Evolutionary conservation across 2,888 invertebrate species (phyloP).

Genomic region (Elysia crispata): DNA sequence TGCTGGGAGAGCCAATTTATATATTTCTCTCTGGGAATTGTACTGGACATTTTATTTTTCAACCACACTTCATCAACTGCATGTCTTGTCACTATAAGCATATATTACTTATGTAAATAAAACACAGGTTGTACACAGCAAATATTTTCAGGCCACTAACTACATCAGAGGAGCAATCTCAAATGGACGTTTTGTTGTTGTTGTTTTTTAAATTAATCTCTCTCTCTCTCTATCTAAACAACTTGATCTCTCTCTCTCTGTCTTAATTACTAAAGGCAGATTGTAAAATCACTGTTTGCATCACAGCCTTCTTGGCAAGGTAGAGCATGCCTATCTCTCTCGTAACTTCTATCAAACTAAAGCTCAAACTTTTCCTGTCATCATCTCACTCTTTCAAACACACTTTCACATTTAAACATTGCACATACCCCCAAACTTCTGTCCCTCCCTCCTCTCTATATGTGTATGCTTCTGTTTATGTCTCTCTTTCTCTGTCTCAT

Average conservation of each 20-base stretch:
- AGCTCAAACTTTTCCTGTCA: background rate
- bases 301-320: background rate
- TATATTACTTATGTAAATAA: too few relatives aligned
- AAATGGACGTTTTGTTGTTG: too few relatives aligned
- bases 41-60: too few relatives aligned
- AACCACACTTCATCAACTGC: too few relatives aligned
- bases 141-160: too few relatives aligned
- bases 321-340: background rate
- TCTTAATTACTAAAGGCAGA: background rate
- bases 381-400: too few relatives aligned
- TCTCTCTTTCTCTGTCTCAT: too few relatives aligned
- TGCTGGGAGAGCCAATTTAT: too few relatives aligned
- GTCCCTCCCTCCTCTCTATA: background rate
- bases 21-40: too few relatives aligned
- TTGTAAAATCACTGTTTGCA: background rate
- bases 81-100: too few relatives aligned
- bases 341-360: background rate
- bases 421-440: background rate
- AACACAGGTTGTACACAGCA: too few relatives aligned
- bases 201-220: background rate
- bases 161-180: too few relatives aligned
- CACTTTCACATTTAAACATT: background rate
- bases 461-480: background rate
- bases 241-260: background rate
- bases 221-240: background rate